These are phyloP conservation scores for Stenoptilia bipunctidactyla DNA, from an alignment of 2,888 invertebrate genomes.

Conservation along the genomic window DNA sequence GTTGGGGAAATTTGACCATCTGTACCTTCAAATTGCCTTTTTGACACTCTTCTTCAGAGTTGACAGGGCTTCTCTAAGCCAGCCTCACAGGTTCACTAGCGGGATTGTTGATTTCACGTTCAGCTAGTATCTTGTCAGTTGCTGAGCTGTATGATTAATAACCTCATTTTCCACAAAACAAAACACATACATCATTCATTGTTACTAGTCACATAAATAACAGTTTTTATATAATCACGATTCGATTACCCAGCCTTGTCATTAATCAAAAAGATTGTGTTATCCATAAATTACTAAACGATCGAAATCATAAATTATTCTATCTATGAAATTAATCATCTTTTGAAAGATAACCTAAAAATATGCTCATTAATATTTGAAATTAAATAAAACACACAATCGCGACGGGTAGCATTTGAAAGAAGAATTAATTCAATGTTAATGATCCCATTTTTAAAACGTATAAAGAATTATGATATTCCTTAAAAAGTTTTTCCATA, in stretches of 20 bases:
- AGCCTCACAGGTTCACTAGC: too few species aligned
- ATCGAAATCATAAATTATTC: neutral
- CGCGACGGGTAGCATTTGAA: slow-evolving; percentile 45
- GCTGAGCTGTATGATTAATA: slow-evolving; percentile 32
- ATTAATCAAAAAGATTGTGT: slow-evolving; percentile 16
- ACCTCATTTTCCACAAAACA: slow-evolving; percentile 27
- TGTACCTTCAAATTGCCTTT: too few species aligned
- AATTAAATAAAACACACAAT: slow-evolving; percentile 39
- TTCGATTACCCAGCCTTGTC: slow-evolving; percentile 12
- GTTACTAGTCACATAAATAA: slow-evolving; percentile 27
- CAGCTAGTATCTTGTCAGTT: neutral
- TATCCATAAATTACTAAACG: slow-evolving; percentile 11
- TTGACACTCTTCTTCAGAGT: too few species aligned
- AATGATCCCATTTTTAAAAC: slow-evolving; percentile 43
- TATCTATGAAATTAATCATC: slow-evolving; percentile 6
- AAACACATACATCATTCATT: slow-evolving; percentile 27
- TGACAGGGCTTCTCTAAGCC: too few species aligned
- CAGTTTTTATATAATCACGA: slow-evolving; percentile 19
- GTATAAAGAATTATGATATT: slow-evolving; percentile 52
- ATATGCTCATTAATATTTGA: slow-evolving; percentile 42
- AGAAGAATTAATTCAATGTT: slow-evolving; percentile 47
- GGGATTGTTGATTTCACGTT: slow-evolving; percentile 39
- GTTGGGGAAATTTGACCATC: too few species aligned
- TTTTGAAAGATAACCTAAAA: slow-evolving; percentile 19
- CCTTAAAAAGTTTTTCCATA: slow-evolving; percentile 42